phyloP scores from a whole-genome alignment of 2,888 invertebrate species.

The Biston betularia region DNA sequence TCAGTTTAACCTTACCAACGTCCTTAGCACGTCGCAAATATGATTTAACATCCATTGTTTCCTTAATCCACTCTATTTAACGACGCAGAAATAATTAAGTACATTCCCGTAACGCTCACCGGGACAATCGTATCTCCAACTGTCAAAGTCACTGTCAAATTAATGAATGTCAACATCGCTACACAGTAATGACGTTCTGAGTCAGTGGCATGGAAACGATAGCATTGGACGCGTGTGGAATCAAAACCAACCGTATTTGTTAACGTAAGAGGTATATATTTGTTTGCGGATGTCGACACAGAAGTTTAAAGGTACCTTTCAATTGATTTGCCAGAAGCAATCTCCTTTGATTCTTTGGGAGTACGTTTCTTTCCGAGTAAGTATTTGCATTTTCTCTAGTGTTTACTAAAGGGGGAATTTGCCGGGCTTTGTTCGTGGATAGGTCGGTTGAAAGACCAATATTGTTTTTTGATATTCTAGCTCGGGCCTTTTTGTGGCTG shows the following conservation, averaged over 20 bases:
- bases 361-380: conserved; percentile 61
- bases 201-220: conserved; percentile 74
- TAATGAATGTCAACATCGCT: conserved; percentile 68
- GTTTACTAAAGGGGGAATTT: conserved; percentile 70
- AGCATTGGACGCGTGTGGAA: conserved; percentile 54
- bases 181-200: conserved; percentile 71
- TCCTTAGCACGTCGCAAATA: conserved; percentile 13
- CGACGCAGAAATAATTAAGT: conserved; percentile 72
- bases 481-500: conserved; percentile 28
- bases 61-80: conserved; percentile 52
- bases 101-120: conserved; percentile 58
- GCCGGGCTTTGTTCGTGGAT: conserved; percentile 66
- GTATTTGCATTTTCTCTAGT: conserved; percentile 73
- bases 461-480: conserved; percentile 49
- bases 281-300: conserved; percentile 20
- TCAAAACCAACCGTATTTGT: conserved; percentile 35
- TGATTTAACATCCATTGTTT: conserved; percentile 18
- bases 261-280: conserved; percentile 25
- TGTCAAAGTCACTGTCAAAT: conserved; percentile 75
- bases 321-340: conserved; percentile 73
- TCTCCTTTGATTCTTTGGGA: conserved; percentile 68
- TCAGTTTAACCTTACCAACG: neutral
- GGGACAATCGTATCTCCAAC: conserved; percentile 69
- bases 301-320: conserved; percentile 54
- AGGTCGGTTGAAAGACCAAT: conserved; percentile 57